phyloP scores from a whole-genome alignment of 2,888 invertebrate species.

The Eristalinus aeneus region DNA sequence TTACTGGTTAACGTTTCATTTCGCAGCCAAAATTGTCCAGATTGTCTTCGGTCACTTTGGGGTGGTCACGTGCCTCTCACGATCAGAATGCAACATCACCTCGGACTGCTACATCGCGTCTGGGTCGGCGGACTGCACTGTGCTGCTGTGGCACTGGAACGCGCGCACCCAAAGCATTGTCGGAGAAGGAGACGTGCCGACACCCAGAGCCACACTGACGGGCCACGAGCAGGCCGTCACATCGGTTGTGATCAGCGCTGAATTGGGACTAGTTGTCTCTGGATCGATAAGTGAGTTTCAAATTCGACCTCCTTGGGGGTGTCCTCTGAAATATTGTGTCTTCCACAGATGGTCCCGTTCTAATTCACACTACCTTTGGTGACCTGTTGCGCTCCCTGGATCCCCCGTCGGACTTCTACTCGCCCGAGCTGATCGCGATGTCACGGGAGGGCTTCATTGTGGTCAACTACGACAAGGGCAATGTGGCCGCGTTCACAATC shows the following conservation, averaged over 20 bases:
- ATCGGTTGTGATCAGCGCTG: slow-evolving; percentile 97
- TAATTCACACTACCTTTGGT: slow-evolving; percentile 98
- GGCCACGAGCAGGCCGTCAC: slow-evolving; percentile 98
- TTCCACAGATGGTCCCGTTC: slow-evolving; percentile 92
- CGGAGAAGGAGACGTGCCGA: slow-evolving; percentile 97
- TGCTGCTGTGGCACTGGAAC: slow-evolving; percentile 99
- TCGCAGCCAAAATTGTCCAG: slow-evolving; percentile 96
- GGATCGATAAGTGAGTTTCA: slow-evolving; percentile 87
- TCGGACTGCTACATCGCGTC: slow-evolving; percentile 99
- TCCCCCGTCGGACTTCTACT: slow-evolving; percentile 87
- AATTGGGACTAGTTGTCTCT: slow-evolving; percentile 97
- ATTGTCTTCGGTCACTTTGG: slow-evolving; percentile 99
- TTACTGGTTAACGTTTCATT: slow-evolving; percentile 71
- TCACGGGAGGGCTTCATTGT: slow-evolving; percentile 98
- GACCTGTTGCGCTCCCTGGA: slow-evolving; percentile 96
- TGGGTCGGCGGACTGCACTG: slow-evolving; percentile 98
- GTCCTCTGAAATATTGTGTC: background rate
- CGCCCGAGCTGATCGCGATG: slow-evolving; percentile 94
- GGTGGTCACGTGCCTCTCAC: slow-evolving; percentile 97
- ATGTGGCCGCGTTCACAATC: slow-evolving; percentile 96
- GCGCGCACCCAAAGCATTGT: slow-evolving; percentile 98
- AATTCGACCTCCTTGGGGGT: background rate
- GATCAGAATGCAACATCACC: slow-evolving; percentile 99
- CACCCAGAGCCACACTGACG: slow-evolving; percentile 97
- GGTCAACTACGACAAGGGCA: slow-evolving; percentile 95